A percentile compares a stretch with the other conserved stretches of the same genome.
Conservation (phyloP, 92 coral and sea anemone species). For the Blastomussa wellsi region DNA sequence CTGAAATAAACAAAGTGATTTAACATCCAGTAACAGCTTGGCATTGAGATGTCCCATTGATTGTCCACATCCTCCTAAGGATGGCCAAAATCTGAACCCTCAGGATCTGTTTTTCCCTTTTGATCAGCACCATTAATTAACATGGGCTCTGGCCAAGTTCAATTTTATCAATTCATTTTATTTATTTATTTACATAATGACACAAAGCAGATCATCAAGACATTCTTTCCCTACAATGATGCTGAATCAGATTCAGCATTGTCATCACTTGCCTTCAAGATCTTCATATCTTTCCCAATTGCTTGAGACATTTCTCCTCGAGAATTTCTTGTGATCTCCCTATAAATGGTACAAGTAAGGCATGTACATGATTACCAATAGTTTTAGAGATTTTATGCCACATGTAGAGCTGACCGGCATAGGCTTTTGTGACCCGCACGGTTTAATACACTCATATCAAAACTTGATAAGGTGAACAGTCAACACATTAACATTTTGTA, state of each 20-base stretch:
- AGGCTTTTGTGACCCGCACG: too few species aligned
- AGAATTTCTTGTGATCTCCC: constrained; percentile 55
- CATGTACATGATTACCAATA: not conserved
- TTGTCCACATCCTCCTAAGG: too few species aligned
- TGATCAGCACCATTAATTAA: too few species aligned
- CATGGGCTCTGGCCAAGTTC: too few species aligned
- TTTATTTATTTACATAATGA: too few species aligned
- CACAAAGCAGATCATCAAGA: too few species aligned
- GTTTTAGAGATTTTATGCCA: not conserved
- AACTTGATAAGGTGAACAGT: not conserved
- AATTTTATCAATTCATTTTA: too few species aligned
- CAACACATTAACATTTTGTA: not conserved
- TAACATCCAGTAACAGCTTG: not conserved
- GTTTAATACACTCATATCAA: not conserved
- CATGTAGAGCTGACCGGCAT: too few species aligned
- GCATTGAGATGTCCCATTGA: not conserved
- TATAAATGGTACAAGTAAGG: not conserved
- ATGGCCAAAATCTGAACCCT: too few species aligned
- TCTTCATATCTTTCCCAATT: constrained; percentile 93
- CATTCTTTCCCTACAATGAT: too few species aligned
- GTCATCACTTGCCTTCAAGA: constrained; percentile 51
- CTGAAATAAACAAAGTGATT: constrained; percentile 25
- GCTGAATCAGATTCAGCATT: not conserved
- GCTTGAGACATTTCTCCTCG: constrained; percentile 81
- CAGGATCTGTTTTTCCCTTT: too few species aligned